These are phyloP conservation scores for Carassius carassius DNA, from an alignment of 2,113 vertebrate species.

Conservation along the genomic window DNA sequence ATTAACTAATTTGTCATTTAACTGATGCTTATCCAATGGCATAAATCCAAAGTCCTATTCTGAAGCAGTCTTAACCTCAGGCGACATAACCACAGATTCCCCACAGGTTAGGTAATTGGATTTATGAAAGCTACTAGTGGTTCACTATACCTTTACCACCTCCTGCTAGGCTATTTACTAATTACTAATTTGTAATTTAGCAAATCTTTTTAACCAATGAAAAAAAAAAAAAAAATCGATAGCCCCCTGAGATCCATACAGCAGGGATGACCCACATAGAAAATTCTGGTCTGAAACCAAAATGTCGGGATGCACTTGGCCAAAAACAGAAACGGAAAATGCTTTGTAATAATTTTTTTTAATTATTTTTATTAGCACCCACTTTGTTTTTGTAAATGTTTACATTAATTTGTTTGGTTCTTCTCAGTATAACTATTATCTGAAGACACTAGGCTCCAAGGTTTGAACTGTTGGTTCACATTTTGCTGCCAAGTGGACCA, in stretches of 20 bases:
- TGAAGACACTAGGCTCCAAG: neutral
- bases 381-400: no score
- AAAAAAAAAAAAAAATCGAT: no score
- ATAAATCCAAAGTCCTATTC: neutral
- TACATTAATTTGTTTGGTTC: no score
- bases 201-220: neutral
- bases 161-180: neutral
- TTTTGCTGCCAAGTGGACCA: neutral
- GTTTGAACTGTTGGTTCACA: neutral
- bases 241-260: no score
- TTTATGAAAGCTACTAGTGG: neutral
- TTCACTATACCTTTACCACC: neutral
- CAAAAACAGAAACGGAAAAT: no score
- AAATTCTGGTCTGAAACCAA: no score
- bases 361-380: no score
- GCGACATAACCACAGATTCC: no score
- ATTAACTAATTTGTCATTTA: neutral
- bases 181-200: neutral
- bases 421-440: neutral
- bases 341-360: no score
- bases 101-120: neutral
- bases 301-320: no score
- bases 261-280: no score
- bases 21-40: neutral
- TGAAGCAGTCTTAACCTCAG: neutral